Conservation (phyloP, 1,140 invertebrate species). For the Euura saliciscinereae region DNA sequence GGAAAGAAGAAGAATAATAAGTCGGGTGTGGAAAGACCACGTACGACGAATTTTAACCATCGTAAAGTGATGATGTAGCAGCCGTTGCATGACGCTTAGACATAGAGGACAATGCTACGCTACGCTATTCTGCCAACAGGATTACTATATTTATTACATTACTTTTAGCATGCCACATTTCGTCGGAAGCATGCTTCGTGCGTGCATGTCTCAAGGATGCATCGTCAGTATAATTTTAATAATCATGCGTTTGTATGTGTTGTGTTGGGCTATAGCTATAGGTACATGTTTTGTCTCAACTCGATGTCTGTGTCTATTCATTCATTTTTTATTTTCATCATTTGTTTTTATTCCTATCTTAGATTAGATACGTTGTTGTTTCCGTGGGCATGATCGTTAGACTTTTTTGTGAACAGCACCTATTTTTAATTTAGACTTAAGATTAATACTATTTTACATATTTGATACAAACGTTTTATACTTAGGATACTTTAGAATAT, state of each 20-base stretch:
- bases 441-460: background rate
- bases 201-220: background rate
- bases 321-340: background rate
- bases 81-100: background rate
- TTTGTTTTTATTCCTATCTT: background rate
- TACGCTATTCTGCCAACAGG: constrained; percentile 4
- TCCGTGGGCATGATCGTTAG: background rate
- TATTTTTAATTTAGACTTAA: background rate
- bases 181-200: background rate
- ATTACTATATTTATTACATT: background rate
- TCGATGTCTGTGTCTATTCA: background rate
- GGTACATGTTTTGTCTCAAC: background rate
- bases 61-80: background rate
- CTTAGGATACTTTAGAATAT: background rate
- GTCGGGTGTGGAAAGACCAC: too few relatives aligned
- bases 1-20: too few relatives aligned
- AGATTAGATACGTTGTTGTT: background rate
- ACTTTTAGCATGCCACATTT: constrained; percentile 3
- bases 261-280: constrained; percentile 5
- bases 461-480: background rate
- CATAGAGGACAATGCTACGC: constrained; percentile 4
- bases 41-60: background rate
- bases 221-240: background rate
- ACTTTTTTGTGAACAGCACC: background rate
- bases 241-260: background rate